Evolutionary conservation across 2,888 invertebrate species (phyloP), one percentile per base, ranked within the genome.

Genomic region (Limnephilus marmoratus): DNA sequence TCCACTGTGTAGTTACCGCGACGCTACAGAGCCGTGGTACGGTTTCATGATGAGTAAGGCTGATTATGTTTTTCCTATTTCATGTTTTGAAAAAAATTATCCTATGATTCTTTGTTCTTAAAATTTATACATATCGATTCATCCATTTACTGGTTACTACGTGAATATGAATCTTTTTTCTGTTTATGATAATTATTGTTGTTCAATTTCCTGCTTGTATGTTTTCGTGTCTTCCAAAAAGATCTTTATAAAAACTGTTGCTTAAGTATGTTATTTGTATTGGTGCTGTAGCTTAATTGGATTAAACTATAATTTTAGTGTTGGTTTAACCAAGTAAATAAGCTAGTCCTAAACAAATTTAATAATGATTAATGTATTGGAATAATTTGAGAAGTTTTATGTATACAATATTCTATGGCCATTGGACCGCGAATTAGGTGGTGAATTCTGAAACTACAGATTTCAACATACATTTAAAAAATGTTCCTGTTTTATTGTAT

Each of bases 261-360:
- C 24, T 83, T 34, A 34, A 34, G 34, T 18, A 31, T 82, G 24
- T 29, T 83, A 37, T 37, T 18, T 31, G 29, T 83, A 18, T 83
- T 83, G 83, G 83, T 83, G 83, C 83, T 83, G 34, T 83, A 83
- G 37, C 83, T 83, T 83, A 83, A 83, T 37, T 37, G 37, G 37
- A 41, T 18, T 37, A 83, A 83, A 68, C 68, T 68, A 68, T 68
- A 37, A 31, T 83, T 37, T 5, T 37, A 83, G 34, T 24, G 37
- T 37, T 83, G 83, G 83, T 83, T 24, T 83, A 83, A 83, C 37
- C 83, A 83, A 24, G n/a, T 83, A 83, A 83, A 37, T 83, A 37
- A 83, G 31, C 83, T 83, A 83, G 83, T 83, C 83, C 34, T 83
- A 34, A 83, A 18, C 31, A 83, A 13, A 83, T 83, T 83, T 15